Base-by-base conservation (phyloP, 2,113 vertebrate genomes). In the Bostrychus sinensis region DNA sequence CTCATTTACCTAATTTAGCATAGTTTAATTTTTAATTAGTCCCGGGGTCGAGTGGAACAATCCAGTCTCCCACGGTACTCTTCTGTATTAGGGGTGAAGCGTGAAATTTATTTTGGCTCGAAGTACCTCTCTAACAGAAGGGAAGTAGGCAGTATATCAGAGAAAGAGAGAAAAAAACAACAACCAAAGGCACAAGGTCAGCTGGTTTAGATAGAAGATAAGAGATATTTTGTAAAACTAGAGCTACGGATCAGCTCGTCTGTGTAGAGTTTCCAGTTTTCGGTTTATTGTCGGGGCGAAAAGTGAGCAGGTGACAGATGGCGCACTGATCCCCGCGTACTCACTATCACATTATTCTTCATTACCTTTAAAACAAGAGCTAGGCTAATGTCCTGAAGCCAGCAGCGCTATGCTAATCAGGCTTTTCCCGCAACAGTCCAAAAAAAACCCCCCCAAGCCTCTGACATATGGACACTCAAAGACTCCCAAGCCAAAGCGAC, bases 361-460 rank as follows among this genome's bases (percentile, higher is more conserved):
- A 95, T 95, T 94, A 95, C 93, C 91, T 91, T 91, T 94, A 94
- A n/a, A 94, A 93, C 88, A 93, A 94, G 92, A 89, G 85, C 91
- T 91, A 95, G 92, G 82, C 88, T 93, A 93, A 95, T 95, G 94
- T 94, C 92, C 91, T 92, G 85, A 82, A 91, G 93, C 85, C 64
- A 79, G 34, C 36, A 50, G 57, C 22, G 45, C 45, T 65, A 75
- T 68, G 75, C 78, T 85, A 83, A 88, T 82, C 55, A 75, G 80
- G 61, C 71, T 66, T 20, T 25, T 75, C 75, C 72, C 69, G 70
- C 75, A 68, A 61, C 78, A 81, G 71, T 59, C 66, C 12, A 5
- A 62, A 80, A n/a, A n/a, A n/a, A n/a, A n/a, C n/a, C 51, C 80
- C 65, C 78, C 71, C 48, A 50, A 55, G 77, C 75, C 37, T n/a